Percentiles rank a stretch among this genome's conserved stretches.
Conservation (phyloP, 2,797 vertebrate genomes). For the Oreortyx pictus region DNA sequence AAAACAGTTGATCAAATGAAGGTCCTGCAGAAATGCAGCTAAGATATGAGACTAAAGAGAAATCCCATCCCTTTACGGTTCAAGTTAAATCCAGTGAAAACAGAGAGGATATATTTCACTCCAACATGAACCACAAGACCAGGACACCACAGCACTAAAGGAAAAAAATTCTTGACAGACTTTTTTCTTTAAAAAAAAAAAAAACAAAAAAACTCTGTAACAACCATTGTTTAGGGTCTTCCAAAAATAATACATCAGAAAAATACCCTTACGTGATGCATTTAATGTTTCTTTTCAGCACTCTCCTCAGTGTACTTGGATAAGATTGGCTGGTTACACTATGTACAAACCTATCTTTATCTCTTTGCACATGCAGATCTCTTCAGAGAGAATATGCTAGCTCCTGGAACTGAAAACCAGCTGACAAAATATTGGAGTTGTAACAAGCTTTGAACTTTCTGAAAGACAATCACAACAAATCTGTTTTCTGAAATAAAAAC, state of each 20-base stretch:
- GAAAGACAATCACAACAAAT: neutral
- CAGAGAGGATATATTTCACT: neutral
- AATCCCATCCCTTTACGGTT: neutral
- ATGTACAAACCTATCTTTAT: slow-evolving; percentile 64
- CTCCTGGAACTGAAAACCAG: slow-evolving; percentile 35
- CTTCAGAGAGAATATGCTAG: slow-evolving; percentile 25
- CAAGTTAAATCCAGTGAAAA: neutral
- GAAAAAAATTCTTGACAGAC: neutral
- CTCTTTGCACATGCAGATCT: slow-evolving; percentile 36
- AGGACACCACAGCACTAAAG: neutral
- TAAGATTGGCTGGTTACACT: slow-evolving; percentile 7
- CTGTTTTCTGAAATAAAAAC: slow-evolving; percentile 7
- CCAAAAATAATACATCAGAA: slow-evolving; percentile 73
- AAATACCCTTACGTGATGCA: slow-evolving; percentile 50
- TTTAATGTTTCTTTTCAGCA: slow-evolving; percentile 68
- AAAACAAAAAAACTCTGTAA: neutral
- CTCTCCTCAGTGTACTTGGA: slow-evolving; percentile 35
- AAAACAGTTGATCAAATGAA: neutral
- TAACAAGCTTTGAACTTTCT: slow-evolving; percentile 31
- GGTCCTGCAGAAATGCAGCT: neutral
- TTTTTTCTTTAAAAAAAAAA: neutral
- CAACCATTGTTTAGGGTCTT: slow-evolving; percentile 8
- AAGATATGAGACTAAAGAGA: neutral
- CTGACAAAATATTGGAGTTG: slow-evolving; percentile 7
- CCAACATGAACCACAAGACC: neutral